phyloP scores from a whole-genome alignment of 2,888 invertebrate genomes.

The Dastarcus helophoroides region DNA sequence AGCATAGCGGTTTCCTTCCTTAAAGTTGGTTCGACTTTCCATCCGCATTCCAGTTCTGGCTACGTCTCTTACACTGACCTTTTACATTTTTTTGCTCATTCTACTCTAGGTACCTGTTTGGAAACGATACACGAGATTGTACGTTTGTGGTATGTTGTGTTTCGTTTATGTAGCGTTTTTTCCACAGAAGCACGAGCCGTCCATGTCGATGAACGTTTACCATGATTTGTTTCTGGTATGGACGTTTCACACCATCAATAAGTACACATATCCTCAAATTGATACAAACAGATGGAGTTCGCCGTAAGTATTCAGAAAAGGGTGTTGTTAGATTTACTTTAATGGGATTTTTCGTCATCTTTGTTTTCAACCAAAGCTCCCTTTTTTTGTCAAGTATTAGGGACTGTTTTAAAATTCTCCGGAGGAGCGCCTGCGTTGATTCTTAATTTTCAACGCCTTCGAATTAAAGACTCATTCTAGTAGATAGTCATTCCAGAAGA shows the following conservation, averaged over 20 bases:
- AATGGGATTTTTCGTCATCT: too few relatives aligned
- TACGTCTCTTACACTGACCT: constrained; percentile 62
- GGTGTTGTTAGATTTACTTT: too few relatives aligned
- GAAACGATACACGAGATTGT: constrained; percentile 42
- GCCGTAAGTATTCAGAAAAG: too few relatives aligned
- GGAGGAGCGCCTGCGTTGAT: too few relatives aligned
- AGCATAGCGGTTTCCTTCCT: constrained; percentile 66
- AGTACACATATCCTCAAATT: constrained; percentile 12
- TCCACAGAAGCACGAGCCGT: constrained; percentile 27
- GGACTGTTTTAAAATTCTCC: too few relatives aligned
- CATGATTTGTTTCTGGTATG: constrained; percentile 29
- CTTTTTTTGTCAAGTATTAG: too few relatives aligned
- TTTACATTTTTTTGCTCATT: constrained; percentile 60
- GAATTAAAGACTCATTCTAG: too few relatives aligned
- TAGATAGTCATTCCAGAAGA: too few relatives aligned
- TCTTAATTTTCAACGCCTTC: too few relatives aligned
- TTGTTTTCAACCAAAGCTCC: too few relatives aligned
- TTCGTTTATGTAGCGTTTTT: constrained; percentile 6
- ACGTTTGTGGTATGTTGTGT: constrained; percentile 20
- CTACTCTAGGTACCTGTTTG: constrained; percentile 62
- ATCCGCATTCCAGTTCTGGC: constrained; percentile 55
- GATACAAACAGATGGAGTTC: constrained; percentile 21
- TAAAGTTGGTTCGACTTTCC: constrained; percentile 54
- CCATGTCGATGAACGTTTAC: constrained; percentile 31
- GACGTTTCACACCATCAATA: constrained; percentile 25